phyloP scores from a whole-genome alignment of 2,888 invertebrate species.

The Aphrophora alni region DNA sequence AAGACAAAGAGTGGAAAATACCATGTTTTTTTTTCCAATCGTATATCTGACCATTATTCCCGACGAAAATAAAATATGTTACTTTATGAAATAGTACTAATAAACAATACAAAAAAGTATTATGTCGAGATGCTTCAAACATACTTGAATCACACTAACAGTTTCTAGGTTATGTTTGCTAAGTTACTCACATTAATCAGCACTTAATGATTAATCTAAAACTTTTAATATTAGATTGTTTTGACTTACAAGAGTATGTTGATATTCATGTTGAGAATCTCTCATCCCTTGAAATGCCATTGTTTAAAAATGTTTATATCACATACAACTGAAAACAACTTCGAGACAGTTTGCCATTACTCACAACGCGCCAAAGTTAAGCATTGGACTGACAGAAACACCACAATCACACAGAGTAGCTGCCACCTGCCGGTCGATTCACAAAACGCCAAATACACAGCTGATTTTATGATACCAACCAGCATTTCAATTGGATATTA shows the following conservation, averaged over 20 bases:
- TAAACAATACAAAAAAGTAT: no score
- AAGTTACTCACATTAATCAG: no score
- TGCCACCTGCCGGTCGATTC: neutral
- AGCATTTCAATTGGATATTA: neutral
- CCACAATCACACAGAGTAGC: neutral
- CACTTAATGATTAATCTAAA: no score
- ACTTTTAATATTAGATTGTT: no score
- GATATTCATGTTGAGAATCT: neutral
- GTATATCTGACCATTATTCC: no score
- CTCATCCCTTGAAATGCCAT: neutral
- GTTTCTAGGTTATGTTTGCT: no score
- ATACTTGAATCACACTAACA: no score
- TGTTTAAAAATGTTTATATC: neutral
- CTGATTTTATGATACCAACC: neutral
- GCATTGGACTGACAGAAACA: neutral
- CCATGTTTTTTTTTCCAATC: no score
- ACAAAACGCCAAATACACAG: neutral
- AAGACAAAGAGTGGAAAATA: no score
- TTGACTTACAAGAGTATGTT: neutral
- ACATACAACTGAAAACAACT: neutral
- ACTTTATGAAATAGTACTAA: no score
- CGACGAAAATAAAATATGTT: no score
- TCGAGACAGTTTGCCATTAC: neutral
- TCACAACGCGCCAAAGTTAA: slow-evolving; percentile 5
- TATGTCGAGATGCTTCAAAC: no score